These are phyloP conservation scores for Wiebesia pumilae DNA, from an alignment of 1,140 invertebrate species.

Conservation along the genomic window DNA sequence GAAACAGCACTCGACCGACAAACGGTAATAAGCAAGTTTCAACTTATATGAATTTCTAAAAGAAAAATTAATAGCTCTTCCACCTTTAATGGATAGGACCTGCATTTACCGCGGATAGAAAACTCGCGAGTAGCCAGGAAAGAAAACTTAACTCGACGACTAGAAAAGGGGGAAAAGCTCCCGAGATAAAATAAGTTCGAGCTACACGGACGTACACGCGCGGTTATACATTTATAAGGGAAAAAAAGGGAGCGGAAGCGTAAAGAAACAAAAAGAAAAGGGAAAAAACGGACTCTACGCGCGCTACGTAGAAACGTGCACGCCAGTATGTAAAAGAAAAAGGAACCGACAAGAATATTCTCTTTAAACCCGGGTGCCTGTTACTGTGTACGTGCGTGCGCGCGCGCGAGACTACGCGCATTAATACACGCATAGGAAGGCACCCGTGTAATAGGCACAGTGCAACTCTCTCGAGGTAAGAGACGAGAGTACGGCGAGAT, in stretches of 20 bases:
- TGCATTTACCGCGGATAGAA: neutral
- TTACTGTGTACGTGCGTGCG: too few relatives aligned
- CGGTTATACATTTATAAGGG: neutral
- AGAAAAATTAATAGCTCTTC: neutral
- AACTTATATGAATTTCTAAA: neutral
- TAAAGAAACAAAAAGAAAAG: slow-evolving; percentile 10
- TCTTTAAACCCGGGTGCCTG: slow-evolving; percentile 9
- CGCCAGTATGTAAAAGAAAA: neutral
- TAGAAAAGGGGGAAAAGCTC: slow-evolving; percentile 4
- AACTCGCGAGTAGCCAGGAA: slow-evolving; percentile 2
- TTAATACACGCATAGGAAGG: neutral
- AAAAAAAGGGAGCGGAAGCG: neutral
- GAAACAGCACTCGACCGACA: too few relatives aligned
- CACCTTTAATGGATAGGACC: too few relatives aligned
- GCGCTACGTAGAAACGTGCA: neutral
- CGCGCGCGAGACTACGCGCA: neutral
- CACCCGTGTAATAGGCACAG: neutral
- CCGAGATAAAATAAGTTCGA: slow-evolving; percentile 9
- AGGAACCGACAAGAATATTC: slow-evolving; percentile 18
- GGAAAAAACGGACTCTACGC: neutral
- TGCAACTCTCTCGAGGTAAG: slow-evolving; percentile 10
- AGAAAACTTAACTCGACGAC: neutral
- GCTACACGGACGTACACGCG: neutral
- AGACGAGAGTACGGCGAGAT: neutral
- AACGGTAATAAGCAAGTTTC: too few relatives aligned